Base-by-base conservation (phyloP, 2,888 invertebrate genomes). In the Syrphus vitripennis region DNA sequence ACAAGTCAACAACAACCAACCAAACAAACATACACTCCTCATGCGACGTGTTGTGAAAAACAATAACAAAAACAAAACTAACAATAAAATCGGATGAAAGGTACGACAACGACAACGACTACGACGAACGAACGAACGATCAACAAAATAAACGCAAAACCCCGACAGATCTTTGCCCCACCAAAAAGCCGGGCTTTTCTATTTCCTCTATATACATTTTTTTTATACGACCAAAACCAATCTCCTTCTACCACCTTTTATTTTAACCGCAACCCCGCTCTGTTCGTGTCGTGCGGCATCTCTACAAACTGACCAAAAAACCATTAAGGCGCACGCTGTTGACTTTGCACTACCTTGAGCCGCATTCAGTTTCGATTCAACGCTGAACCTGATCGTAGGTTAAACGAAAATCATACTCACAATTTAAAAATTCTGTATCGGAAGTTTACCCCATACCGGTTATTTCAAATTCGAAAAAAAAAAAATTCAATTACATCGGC, bases 361-460 rank as follows among this genome's bases (percentile, higher is more conserved):
- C 77, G 86, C 57, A 78, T 77, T 86, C 77, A 86, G 86, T 86
- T 86, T 55, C 63, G 31, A 82, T 77, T 70, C 63, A 70, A 67
- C 77, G 48, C 53, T 86, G 77, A 82, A 86, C 82, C 86, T 63
- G 74, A 74, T 57, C 82, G 42, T 72, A 82, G 69, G 86, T 82
- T 67, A 31, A 50, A 55, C 82, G 42, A 34, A 65, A 14, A 37
- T 31, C 65, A 42, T 55, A 42, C 29, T 31, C n/a, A 45, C 16
- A 63, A 16, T 5, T 9, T 4, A 19, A n/a, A 26, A 26, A 53
- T 10, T 42, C 45, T 16, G 55, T n/a, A n/a, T 24, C 67, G 50
- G 65, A 65, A 45, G n/a, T n/a, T n/a, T n/a, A 65, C 14, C 21
- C 26, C 1, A 16, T 4, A 29, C 12, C 26, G 63, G 29, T 31